A percentile compares a stretch with the other conserved stretches of the same genome.
Conservation (phyloP, 2,888 invertebrate species). For the Seladonia tumulorum region DNA sequence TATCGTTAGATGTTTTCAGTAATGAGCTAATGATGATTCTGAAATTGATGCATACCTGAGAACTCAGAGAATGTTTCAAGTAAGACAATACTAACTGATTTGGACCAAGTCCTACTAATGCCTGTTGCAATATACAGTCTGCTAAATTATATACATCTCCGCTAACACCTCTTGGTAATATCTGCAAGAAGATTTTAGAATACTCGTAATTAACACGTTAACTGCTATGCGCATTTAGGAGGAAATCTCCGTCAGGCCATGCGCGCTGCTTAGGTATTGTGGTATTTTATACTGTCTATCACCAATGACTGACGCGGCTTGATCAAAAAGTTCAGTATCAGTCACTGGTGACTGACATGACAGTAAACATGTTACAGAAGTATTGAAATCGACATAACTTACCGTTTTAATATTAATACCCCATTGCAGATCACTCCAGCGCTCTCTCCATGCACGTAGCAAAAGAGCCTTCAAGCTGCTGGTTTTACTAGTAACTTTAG, state of each 20-base stretch:
- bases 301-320: too few relatives aligned
- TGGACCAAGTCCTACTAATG: constrained; percentile 96
- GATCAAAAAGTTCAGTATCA: too few relatives aligned
- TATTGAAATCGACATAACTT: constrained; percentile 67
- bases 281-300: too few relatives aligned
- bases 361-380: too few relatives aligned
- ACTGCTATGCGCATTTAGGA: too few relatives aligned
- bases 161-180: constrained; percentile 94
- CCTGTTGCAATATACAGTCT: constrained; percentile 97
- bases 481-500: constrained; percentile 93
- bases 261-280: too few relatives aligned
- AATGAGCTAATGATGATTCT: background rate
- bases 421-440: constrained; percentile 98
- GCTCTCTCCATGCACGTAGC: constrained; percentile 95
- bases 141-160: constrained; percentile 97
- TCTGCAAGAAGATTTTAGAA: constrained; percentile 80
- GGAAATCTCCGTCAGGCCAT: too few relatives aligned
- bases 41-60: constrained; percentile 87
- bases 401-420: constrained; percentile 98
- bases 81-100: constrained; percentile 96
- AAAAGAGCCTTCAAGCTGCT: constrained; percentile 92
- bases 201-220: too few relatives aligned
- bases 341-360: too few relatives aligned
- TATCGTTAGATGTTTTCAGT: background rate
- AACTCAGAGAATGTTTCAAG: constrained; percentile 95